Evolutionary conservation across 2,888 invertebrate genomes (phyloP), one percentile per base, ranked within the genome.

Genomic region (Hemicrepidius hirtus): DNA sequence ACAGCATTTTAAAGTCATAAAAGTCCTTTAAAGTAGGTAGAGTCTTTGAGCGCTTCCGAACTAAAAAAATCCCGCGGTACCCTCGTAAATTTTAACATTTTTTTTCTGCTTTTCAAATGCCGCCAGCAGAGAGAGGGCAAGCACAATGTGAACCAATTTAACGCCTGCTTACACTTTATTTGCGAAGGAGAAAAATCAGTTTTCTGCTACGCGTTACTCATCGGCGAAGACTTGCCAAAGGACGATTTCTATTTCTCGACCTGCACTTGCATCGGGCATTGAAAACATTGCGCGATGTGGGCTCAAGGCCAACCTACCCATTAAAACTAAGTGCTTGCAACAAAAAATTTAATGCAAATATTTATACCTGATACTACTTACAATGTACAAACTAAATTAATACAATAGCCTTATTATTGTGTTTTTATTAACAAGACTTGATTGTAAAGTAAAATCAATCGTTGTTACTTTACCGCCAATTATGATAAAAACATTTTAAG

Each of bases 1-100:
- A 64, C 64, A 64, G 50, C 64, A 50, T 50, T 50, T 50, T 64
- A 64, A 64, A 50, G 64, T 50, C 64, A 32, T 64, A 64, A 64
- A 64, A 64, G 64, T 64, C 64, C 24, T 64, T 64, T 50, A 64
- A 64, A 64, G 64, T 64, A 21, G 49, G 37, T 64, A 64, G 13
- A 37, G 21, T 50, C 46, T 50, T 50, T 37, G 49, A 53, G 46
- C 57, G 57, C 46, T 40, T 59, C 57, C 46, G 57, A 35, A 40
- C 37, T 20, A 37, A 35, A 40, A 57, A 53, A 40, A 35, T 20
- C 16, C 20, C 18, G 37, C 18, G 10, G 18, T 57, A 37, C 37
- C 57, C 57, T 57, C 57, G 57, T 57, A 57, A 57, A 57, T 57
- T 57, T 37, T 20, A 28, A 18, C 57, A 35, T 57, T 57, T 57